Percentiles rank a stretch among this genome's conserved stretches.
Conservation (phyloP, 2,888 invertebrate species). For the Malacosoma neustria region DNA sequence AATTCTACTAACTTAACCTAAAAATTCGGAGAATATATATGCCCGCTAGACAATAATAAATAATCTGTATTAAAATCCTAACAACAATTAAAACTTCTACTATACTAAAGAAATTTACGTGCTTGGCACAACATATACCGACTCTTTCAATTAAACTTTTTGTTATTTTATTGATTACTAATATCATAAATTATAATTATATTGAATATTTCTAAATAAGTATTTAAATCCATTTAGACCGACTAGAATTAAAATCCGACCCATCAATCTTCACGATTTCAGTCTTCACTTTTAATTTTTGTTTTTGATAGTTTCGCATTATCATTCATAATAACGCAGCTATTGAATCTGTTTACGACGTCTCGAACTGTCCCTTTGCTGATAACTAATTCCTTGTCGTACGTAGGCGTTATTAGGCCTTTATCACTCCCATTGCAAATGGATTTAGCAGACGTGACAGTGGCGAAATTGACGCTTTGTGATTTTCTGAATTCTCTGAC, state of each 20-base stretch:
- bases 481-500: conserved; percentile 59
- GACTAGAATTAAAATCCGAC: conserved; percentile 14
- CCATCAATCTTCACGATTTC: conserved; percentile 16
- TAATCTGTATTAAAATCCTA: conserved; percentile 15
- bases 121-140: conserved; percentile 37
- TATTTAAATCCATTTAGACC: conserved; percentile 27
- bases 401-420: conserved; percentile 53
- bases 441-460: conserved; percentile 21
- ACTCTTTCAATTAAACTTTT: conserved; percentile 16
- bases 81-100: conserved; percentile 13
- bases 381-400: conserved; percentile 60
- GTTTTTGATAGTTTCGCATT: conserved; percentile 24
- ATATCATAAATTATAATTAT: background rate
- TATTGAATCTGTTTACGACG: conserved; percentile 63
- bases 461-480: conserved; percentile 45
- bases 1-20: conserved; percentile 28
- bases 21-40: conserved; percentile 54
- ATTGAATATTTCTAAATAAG: conserved; percentile 6
- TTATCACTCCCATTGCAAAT: conserved; percentile 44
- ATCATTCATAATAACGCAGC: conserved; percentile 27
- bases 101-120: conserved; percentile 22
- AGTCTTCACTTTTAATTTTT: conserved; percentile 41
- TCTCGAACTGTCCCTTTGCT: conserved; percentile 67
- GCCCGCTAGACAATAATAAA: conserved; percentile 26
- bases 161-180: background rate